Base-by-base conservation (phyloP, 2,888 invertebrate genomes). In the Ptilodon capucinus region DNA sequence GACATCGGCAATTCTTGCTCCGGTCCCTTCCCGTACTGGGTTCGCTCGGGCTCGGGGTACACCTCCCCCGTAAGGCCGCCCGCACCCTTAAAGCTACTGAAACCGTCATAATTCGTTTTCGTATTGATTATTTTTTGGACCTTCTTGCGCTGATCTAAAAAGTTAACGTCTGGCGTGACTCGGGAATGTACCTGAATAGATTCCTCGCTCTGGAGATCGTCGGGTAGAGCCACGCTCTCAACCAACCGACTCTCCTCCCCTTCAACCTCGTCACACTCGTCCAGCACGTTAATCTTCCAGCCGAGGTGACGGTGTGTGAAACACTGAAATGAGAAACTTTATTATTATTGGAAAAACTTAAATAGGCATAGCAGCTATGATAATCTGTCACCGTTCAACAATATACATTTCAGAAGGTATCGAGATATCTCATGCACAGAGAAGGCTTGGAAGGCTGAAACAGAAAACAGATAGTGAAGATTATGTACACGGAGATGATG, bases 291-390 rank as follows among this genome's bases (percentile, higher is more conserved):
- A 68, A 99, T 98, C 88, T 97, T 97, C 97, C 98, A 98, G 41
- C 98, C 98, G 72, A 98, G 94, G 79, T 98, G 94, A 55, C 97
- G 95, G 82, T 98, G 97, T 4, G 97, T 95, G 92, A 95, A 98
- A 81, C 98, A 98, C 95, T 98, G 92, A 48, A 92, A 92, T 45
- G 60, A 51, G 63, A 51, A 42, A 44, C 11, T 17, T 42, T 7
- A 16, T 65, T 46, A 65, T 13, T 34, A 25, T 5, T 7, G 2
- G 19, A 21, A 23, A 39, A 18, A 25, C 23, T 35, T 34, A 14
- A 30, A n/a, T 11, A 40, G 16, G 9, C 30, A 11, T 44, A 44
- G 18, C 51, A 58, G 57, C 45, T 45, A 44, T 57, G 50, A 14
- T 21, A 65, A 60, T 62, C 71, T 75, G 61, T 77, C 81, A 86